Conservation (phyloP, 2,888 invertebrate genomes). For the Chouioia cunea region DNA sequence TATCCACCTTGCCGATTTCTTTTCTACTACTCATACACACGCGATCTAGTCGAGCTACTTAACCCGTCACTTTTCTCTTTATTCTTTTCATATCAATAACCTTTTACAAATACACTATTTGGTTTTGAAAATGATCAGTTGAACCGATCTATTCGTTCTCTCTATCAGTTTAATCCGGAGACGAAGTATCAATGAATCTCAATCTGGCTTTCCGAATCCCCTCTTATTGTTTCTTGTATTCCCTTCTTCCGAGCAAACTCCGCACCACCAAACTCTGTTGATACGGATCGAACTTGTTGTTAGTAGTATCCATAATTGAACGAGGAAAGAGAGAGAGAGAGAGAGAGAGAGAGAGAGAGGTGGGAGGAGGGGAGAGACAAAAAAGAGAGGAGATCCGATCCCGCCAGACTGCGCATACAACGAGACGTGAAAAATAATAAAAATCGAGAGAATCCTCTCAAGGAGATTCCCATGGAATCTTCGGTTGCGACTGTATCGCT, state of each 20-base stretch:
- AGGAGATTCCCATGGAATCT: constrained; percentile 33
- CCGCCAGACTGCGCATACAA: too few relatives aligned
- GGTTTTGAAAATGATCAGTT: background rate
- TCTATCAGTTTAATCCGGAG: constrained; percentile 14
- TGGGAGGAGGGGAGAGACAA: too few relatives aligned
- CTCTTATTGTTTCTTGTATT: constrained; percentile 16
- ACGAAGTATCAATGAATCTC: constrained; percentile 29
- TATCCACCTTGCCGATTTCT: background rate
- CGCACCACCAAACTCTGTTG: background rate
- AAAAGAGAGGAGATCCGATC: too few relatives aligned
- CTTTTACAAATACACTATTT: background rate
- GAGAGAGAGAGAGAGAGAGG: constrained; percentile 1
- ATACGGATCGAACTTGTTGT: constrained; percentile 30
- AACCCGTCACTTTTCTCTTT: background rate
- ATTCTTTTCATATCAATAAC: background rate
- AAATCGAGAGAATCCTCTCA: constrained; percentile 14
- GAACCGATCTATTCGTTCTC: constrained; percentile 2
- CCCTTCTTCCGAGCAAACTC: background rate
- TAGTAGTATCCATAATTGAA: constrained; percentile 31
- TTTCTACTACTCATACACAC: constrained; percentile 9
- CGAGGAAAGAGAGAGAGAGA: constrained; percentile 2
- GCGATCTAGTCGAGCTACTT: constrained; percentile 26
- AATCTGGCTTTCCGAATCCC: constrained; percentile 15
- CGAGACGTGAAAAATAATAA: constrained; percentile 6
- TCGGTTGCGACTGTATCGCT: constrained; percentile 14